phyloP scores from a whole-genome alignment of 2,797 vertebrate genomes.

The Novumbra hubbsi region DNA sequence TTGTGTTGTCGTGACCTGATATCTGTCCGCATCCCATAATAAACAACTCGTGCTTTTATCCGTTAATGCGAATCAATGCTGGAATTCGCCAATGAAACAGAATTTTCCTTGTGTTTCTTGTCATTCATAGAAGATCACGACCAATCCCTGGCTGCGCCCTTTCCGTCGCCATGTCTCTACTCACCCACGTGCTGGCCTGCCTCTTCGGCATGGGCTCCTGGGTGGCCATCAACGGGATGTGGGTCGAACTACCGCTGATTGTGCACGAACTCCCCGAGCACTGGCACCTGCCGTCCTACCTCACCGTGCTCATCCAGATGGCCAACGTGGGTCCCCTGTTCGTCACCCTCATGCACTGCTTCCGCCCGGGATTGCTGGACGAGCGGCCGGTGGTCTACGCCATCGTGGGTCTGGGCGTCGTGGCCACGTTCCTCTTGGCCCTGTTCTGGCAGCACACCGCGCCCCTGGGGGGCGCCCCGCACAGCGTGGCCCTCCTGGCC shows the following conservation, averaged over 20 bases:
- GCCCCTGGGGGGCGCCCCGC: slow-evolving; percentile 44
- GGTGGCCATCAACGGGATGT: slow-evolving; percentile 87
- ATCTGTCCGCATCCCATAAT: not conserved
- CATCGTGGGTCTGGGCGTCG: slow-evolving; percentile 70
- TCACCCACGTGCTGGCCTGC: slow-evolving; percentile 75
- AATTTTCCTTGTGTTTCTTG: slow-evolving; percentile 36
- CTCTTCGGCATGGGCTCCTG: slow-evolving; percentile 84
- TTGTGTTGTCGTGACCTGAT: not conserved
- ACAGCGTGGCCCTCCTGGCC: slow-evolving; percentile 76
- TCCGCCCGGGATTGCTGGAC: slow-evolving; percentile 66
- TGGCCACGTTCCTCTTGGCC: slow-evolving; percentile 77
- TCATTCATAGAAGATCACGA: slow-evolving; percentile 4
- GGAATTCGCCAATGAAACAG: not conserved
- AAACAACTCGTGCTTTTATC: not conserved
- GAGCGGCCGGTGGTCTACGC: slow-evolving; percentile 75
- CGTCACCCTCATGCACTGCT: slow-evolving; percentile 78
- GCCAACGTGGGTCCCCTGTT: slow-evolving; percentile 82
- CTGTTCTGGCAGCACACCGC: slow-evolving; percentile 75
- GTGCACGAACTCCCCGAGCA: slow-evolving; percentile 71
- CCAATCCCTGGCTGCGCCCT: not conserved
- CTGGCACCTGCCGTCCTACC: slow-evolving; percentile 83
- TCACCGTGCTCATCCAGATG: slow-evolving; percentile 83
- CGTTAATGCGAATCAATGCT: not conserved
- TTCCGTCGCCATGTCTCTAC: slow-evolving; percentile 68
- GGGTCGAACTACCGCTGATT: slow-evolving; percentile 84